A percentile compares a stretch with the other conserved stretches of the same genome.
Conservation (phyloP, 2,888 invertebrate species). For the Nomada goodeniana region DNA sequence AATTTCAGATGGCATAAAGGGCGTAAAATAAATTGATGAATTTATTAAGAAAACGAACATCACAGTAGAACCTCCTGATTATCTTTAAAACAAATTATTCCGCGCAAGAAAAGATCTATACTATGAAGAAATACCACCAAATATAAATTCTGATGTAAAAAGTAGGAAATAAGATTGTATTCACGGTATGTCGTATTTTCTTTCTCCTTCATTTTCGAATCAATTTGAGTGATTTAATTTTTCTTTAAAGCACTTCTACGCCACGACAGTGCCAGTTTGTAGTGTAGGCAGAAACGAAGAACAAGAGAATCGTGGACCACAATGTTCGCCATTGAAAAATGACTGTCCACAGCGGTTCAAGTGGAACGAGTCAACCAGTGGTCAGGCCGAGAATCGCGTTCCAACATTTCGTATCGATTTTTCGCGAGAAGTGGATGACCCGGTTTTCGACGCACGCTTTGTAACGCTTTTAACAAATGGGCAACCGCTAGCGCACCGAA, state of each 20-base stretch:
- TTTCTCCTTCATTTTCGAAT: not conserved
- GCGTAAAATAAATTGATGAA: not conserved
- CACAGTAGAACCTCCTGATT: too few species aligned
- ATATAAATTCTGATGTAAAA: too few species aligned
- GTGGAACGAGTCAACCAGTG: slow-evolving; percentile 50
- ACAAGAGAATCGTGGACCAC: not conserved
- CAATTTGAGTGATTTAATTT: not conserved
- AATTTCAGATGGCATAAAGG: not conserved
- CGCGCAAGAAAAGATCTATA: too few species aligned
- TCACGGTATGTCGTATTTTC: not conserved
- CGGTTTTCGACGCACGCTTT: slow-evolving; percentile 52
- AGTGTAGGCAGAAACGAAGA: not conserved
- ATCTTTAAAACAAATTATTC: too few species aligned
- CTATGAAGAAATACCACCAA: too few species aligned
- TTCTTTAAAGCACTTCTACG: not conserved
- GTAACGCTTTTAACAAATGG: slow-evolving; percentile 42
- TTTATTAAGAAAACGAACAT: not conserved
- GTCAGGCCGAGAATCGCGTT: slow-evolving; percentile 48
- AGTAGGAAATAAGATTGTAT: not conserved
- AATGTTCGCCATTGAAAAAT: slow-evolving; percentile 14
- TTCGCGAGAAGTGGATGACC: slow-evolving; percentile 51
- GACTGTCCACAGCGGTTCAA: slow-evolving; percentile 8
- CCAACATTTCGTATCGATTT: slow-evolving; percentile 60
- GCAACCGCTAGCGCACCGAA: not conserved
- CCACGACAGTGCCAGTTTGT: not conserved